Base-by-base conservation (phyloP, 2,797 vertebrate genomes). In the Oophaga sylvatica region DNA sequence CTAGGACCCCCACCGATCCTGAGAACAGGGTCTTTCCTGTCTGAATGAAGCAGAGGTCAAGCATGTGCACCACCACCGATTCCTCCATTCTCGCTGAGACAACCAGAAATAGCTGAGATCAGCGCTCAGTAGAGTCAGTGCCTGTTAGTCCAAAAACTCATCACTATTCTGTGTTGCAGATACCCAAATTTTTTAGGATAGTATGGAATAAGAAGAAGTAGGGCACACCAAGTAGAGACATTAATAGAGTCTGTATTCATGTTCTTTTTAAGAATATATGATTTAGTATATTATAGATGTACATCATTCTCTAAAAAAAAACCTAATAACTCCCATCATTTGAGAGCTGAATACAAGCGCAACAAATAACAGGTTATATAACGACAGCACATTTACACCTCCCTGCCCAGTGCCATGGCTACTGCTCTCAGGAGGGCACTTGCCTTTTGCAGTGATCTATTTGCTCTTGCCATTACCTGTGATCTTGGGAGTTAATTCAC, bases 341-440 rank as follows among this genome's bases (percentile, higher is more conserved):
- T 63, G 76, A 77, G 77, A 84, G 31, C 56, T 29, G 5, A 57
- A 68, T 19, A 35, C 65, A 29, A 85, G 63, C 59, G 9, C 79
- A 68, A 65, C 78, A 84, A 88, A 73, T 57, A 88, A 68, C 45
- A 86, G 57, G 48, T 78, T 82, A 82, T 79, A 77, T 86, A n/a
- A 76, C 77, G 57, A n/a, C 76, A 70, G 53, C 29, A 82, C 45
- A 63, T 75, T 53, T 59, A 26, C 19, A 31, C 35, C 56, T 62
- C 71, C 7, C 16, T 76, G 41, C 13, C 26, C 26, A 26, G 79
- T 78, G 48, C 83, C 79, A 89, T 86, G 71, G 71, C 79, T 86
- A 86, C 84, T 20, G 56, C 35, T 19, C 83, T 70, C 79, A 17
- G 26, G 60, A 53, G 71, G 60, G n/a, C 16, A 80, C 19, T 78